Conservation (phyloP, 1,140 invertebrate species). For the Dendrolimus punctatus region DNA sequence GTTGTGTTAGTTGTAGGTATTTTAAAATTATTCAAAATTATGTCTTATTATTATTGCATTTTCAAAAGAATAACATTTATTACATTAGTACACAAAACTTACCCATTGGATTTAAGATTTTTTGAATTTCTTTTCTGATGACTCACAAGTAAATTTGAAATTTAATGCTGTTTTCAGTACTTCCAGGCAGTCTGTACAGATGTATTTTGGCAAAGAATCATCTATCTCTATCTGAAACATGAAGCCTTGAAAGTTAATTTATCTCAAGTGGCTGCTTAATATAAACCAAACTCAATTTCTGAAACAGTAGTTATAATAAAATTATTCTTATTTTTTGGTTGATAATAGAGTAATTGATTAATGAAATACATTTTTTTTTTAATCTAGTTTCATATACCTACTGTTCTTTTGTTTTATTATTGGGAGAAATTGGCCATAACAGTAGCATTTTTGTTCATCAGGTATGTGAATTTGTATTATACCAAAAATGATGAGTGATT, state of each 20-base stretch:
- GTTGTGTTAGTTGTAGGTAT: too few species aligned
- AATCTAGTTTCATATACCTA: too few species aligned
- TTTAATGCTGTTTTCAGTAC: slow-evolving; percentile 34
- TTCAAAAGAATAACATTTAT: too few species aligned
- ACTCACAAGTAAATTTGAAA: slow-evolving; percentile 52
- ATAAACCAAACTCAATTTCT: too few species aligned
- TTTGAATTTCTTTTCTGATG: slow-evolving; percentile 48
- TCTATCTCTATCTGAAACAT: slow-evolving; percentile 40
- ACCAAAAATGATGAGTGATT: too few species aligned
- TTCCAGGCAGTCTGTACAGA: slow-evolving; percentile 48
- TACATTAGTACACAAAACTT: slow-evolving; percentile 1
- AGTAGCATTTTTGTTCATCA: too few species aligned
- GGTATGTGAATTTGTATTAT: too few species aligned
- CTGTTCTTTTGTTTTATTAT: too few species aligned
- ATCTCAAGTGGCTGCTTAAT: too few species aligned
- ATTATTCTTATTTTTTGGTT: not conserved
- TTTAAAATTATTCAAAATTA: not conserved
- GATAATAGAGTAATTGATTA: too few species aligned
- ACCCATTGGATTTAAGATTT: slow-evolving; percentile 58
- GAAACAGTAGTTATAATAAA: not conserved
- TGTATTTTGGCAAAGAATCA: slow-evolving; percentile 57
- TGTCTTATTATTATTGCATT: not conserved
- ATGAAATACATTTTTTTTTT: too few species aligned
- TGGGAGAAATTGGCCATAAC: too few species aligned
- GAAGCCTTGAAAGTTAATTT: not conserved